These are phyloP conservation scores for Xestia sexstrigata DNA, from an alignment of 2,888 invertebrate genomes.

Conservation along the genomic window DNA sequence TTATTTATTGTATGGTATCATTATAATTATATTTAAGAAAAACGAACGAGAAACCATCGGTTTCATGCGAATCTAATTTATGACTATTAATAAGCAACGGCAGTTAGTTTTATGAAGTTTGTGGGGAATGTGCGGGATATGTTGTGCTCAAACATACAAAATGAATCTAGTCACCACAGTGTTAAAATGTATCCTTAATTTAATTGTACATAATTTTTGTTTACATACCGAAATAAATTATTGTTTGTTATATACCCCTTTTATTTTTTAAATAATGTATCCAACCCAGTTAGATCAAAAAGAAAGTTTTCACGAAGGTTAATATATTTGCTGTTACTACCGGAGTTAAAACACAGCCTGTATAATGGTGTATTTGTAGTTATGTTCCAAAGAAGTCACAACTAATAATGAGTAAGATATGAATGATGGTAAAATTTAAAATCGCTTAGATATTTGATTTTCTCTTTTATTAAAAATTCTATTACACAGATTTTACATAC, in stretches of 20 bases:
- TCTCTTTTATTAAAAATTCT: slow-evolving; percentile 82
- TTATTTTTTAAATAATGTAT: background rate
- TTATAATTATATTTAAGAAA: slow-evolving; percentile 75
- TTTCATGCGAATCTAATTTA: slow-evolving; percentile 57
- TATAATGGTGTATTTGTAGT: background rate
- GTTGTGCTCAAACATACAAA: slow-evolving; percentile 80
- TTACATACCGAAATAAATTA: slow-evolving; percentile 60
- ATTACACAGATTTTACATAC: slow-evolving; percentile 80
- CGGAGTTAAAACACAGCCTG: background rate
- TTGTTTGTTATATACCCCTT: slow-evolving; percentile 3
- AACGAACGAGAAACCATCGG: slow-evolving; percentile 75
- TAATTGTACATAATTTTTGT: slow-evolving; percentile 72
- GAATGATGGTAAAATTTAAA: slow-evolving; percentile 23
- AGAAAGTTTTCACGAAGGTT: background rate
- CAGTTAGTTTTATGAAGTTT: slow-evolving; percentile 68
- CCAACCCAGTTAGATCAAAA: background rate
- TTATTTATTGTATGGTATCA: slow-evolving; percentile 75
- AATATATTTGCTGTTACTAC: background rate
- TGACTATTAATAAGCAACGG: slow-evolving; percentile 61
- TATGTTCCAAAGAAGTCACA: background rate
- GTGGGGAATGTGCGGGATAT: slow-evolving; percentile 75
- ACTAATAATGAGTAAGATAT: too few relatives aligned
- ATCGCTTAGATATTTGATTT: slow-evolving; percentile 52
- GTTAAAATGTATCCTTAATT: slow-evolving; percentile 60
- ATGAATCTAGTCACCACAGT: slow-evolving; percentile 82